Evolutionary conservation across 2,888 invertebrate genomes (phyloP), one percentile per base, ranked within the genome.

Genomic region (Nomada hirtipes): DNA sequence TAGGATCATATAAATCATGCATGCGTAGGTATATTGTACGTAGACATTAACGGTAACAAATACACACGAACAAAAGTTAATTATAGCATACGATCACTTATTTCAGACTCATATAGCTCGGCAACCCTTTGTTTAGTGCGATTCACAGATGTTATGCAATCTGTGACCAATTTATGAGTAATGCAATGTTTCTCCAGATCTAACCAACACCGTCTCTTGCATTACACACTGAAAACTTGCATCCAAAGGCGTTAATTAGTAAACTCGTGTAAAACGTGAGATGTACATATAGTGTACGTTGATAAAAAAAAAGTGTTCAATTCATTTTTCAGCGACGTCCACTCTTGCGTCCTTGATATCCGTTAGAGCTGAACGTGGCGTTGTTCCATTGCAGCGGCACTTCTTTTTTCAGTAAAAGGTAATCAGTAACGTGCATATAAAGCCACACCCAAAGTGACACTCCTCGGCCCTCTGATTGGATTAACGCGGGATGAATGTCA

Each of bases 391-490:
- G 57, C 42, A 42, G 29, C 60, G 77, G 76, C 67, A 77, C 77
- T 77, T 80, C 52, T 77, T 80, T 73, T 67, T 67, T 68, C 78
- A 53, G 72, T 73, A 80, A 77, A 73, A 85, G 79, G 76, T 85
- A 85, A 80, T 83, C 84, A 78, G 78, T 79, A 79, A 81, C 69
- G 77, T 74, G 87, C 84, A 76, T 72, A 86, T 80, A 79, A 84
- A 86, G 87, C 87, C 87, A 82, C 87, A 77, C 87, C 87, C 86
- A 84, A 81, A 77, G 75, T 72, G 89, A 90, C 90, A 89, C 90
- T 90, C 90, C 90, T 89, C 84, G 79, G 59, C 44, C 13, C 74
- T 85, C 83, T 87, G 88, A 89, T 88, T 89, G 90, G 89, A 90
- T 89, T 89, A 89, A 85, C 80, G 76, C 74, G 78, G 75, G 85